Percentiles rank a stretch among this genome's conserved stretches.
phyloP scores from a whole-genome alignment of 1,140 invertebrate genomes.

The Calliopsis andreniformis region DNA sequence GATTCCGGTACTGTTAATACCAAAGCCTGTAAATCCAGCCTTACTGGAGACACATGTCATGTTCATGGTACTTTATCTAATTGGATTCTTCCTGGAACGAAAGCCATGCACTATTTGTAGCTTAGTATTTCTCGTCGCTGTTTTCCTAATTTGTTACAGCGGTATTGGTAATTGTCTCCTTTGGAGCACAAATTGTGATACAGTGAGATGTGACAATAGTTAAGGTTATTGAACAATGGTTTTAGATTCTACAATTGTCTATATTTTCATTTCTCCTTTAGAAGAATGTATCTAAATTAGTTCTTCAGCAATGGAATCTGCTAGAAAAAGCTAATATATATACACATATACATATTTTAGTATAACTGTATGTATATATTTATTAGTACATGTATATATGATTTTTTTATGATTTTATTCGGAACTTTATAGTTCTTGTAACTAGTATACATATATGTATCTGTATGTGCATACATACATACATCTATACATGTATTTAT shows the following conservation, averaged over 20 bases:
- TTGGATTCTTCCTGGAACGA: slow-evolving; percentile 96
- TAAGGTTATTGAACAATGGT: slow-evolving; percentile 52
- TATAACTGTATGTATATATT: background rate
- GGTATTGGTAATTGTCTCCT: slow-evolving; percentile 97
- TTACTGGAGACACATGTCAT: slow-evolving; percentile 97
- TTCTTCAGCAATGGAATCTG: slow-evolving; percentile 4
- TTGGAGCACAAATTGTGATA: slow-evolving; percentile 91
- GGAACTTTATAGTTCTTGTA: slow-evolving; percentile 1
- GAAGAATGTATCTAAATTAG: slow-evolving; percentile 17
- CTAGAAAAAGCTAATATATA: slow-evolving; percentile 11
- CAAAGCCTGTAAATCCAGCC: slow-evolving; percentile 97
- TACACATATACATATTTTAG: background rate
- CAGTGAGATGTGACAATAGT: slow-evolving; percentile 87
- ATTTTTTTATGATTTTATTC: slow-evolving; percentile 14
- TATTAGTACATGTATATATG: slow-evolving; percentile 12
- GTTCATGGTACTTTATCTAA: slow-evolving; percentile 96
- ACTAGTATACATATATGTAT: slow-evolving; percentile 10
- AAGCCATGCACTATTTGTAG: slow-evolving; percentile 99
- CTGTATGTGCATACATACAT: background rate
- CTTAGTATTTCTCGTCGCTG: slow-evolving; percentile 94
- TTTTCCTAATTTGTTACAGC: slow-evolving; percentile 97
- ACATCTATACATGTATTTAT: slow-evolving; percentile 11
- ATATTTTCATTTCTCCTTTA: slow-evolving; percentile 8
- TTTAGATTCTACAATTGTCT: slow-evolving; percentile 33
- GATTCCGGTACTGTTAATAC: slow-evolving; percentile 97